Evolutionary conservation across 2,113 vertebrate genomes (phyloP).

Genomic region (Gymnarchus niloticus): DNA sequence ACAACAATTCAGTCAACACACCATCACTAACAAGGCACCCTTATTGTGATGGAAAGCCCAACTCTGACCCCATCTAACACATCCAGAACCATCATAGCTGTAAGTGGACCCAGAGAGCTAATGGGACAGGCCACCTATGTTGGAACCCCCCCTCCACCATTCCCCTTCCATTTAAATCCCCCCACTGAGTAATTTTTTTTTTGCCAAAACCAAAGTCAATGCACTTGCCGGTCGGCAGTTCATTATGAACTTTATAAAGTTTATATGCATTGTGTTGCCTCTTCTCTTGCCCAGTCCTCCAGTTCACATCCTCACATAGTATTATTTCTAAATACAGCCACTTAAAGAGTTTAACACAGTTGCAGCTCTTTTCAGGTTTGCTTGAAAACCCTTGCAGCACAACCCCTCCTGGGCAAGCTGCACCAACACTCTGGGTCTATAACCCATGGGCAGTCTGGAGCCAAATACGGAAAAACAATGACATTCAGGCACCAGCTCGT

Average conservation of each 20-base stretch:
- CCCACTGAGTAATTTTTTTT: background rate
- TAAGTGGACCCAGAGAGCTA: too few species aligned
- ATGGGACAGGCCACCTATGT: background rate
- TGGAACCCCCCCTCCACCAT: background rate
- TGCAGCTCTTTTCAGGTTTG: too few species aligned
- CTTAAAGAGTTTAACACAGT: background rate
- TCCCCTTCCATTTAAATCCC: too few species aligned
- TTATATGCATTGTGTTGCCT: background rate
- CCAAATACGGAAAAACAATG: background rate
- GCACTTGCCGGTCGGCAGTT: background rate
- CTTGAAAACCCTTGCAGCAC: too few species aligned
- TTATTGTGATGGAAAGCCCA: background rate
- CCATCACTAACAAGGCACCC: too few species aligned
- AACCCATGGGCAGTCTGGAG: too few species aligned
- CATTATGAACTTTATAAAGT: background rate
- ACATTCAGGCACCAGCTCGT: background rate
- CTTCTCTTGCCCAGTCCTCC: background rate
- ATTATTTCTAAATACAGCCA: background rate
- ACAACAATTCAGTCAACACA: too few species aligned
- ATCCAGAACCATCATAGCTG: background rate
- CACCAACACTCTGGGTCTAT: too few species aligned
- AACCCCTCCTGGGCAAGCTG: too few species aligned
- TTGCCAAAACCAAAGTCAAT: too few species aligned
- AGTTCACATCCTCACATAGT: background rate
- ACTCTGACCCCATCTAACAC: background rate